Base-by-base conservation (phyloP, 92 coral and sea anemone genomes). In the Paragorgia papillata region DNA sequence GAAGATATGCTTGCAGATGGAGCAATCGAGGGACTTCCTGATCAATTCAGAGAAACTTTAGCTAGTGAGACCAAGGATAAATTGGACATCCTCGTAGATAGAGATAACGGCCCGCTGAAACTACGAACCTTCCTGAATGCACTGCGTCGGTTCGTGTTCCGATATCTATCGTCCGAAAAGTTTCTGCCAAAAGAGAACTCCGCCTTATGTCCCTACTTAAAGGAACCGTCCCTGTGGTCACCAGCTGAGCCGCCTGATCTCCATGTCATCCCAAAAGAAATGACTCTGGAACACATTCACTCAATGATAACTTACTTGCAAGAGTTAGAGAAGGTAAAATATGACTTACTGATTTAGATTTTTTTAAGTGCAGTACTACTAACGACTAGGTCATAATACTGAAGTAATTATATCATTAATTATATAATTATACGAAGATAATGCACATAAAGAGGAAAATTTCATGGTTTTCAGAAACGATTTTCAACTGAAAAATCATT, bases 151-250 rank as follows among this genome's bases (percentile, higher is more conserved):
- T 95, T 95, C 73, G 87, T 92, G 32, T 95, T 89, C 80, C 84
- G 99, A 29, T 95, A 95, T 54, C 90, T 95, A 1, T 86, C 90
- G 15, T 69, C 90, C 1, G 90, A 88, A 73, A 82, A 84, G 69
- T 96, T 92, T 19, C 66, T 70, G 35, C 89, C 95, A 27, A 88
- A 75, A 12, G 81, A 44, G 40, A 74, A 70, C 21, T 31, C 78
- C 2, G n/a, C 75, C 9, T 82, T 95, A 46, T 55, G 55, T 28
- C 84, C 70, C 48, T 82, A 83, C 55, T 82, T 95, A 86, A 44
- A 56, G 57, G 99, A 95, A 57, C 74, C 89, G 9, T 91, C 97
- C 0, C 86, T 95, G 57, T 95, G 99, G 99, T 91, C 97, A 30
- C 83, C 65, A 27, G 40, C 75, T 17, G n/a, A 44, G 32, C 51